Evolutionary conservation across 2,113 vertebrate species (phyloP).

Genomic region (Penelope pileata): DNA sequence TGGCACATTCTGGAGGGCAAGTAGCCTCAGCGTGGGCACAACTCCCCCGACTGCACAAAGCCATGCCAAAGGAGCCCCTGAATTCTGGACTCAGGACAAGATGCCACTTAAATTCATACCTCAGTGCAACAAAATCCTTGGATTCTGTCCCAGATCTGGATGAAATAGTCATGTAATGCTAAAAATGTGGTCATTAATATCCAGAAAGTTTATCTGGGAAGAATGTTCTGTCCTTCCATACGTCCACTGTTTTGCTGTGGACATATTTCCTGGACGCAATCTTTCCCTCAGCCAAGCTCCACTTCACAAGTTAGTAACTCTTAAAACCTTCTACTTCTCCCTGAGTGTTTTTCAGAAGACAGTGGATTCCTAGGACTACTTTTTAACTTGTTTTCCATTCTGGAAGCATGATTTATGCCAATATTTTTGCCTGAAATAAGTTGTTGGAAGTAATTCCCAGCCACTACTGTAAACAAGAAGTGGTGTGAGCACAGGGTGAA

Average conservation of each 20-base stretch:
- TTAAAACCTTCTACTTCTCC: not conserved
- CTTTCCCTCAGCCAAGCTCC: not conserved
- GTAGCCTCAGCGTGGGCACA: not conserved
- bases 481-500: not conserved
- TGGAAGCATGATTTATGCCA: not conserved
- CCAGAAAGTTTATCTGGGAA: not conserved
- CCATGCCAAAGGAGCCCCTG: rapidly evolving
- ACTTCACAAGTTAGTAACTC: not conserved
- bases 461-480: not conserved
- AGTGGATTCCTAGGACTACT: not conserved
- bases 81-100: not conserved
- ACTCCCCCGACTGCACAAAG: rapidly evolving
- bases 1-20: not conserved
- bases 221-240: not conserved
- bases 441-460: not conserved
- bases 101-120: not conserved
- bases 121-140: not conserved
- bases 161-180: not conserved
- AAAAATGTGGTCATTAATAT: not conserved
- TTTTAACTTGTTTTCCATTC: not conserved
- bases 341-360: not conserved
- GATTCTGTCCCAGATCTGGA: not conserved
- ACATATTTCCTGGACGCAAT: not conserved
- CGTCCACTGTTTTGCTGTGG: not conserved
- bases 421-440: not conserved